Base-by-base conservation (phyloP, 1,140 invertebrate genomes). In the Octopus sinensis region DNA sequence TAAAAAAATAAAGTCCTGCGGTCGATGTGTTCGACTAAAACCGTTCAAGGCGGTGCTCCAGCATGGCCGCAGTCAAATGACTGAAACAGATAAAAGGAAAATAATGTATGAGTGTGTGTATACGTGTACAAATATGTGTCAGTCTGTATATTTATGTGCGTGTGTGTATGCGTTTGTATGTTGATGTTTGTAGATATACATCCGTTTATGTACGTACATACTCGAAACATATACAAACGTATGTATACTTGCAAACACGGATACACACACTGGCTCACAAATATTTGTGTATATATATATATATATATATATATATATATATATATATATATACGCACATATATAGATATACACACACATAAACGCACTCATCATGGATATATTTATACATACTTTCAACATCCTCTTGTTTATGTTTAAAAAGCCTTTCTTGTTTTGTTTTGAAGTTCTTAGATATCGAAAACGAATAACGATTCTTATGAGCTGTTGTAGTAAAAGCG, bases 101-200 rank as follows among this genome's bases (percentile, higher is more conserved):
- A 17, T 6, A n/a, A 53, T 53, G 51, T 78, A 53, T 53, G 17
- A n/a, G 51, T 53, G 51, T 52, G 13, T 53, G 51, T 78, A 78
- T 51, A 78, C 51, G 51, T 53, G 51, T 78, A 52, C 43, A 30
- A 30, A 78, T 53, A 78, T 78, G n/a, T 53, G 51, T 78, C n/a
- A 17, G 51, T 78, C n/a, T 78, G 30, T 71, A 13, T 71, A 71
- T 71, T n/a, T 71, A 71, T 71, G 30, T 71, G 30, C 30, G 30
- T 71, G 30, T 71, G 12, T 71, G 30, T 71, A 71, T 71, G 30
- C 30, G 30, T 71, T n/a, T 71, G 30, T 71, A 13, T 71, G 30
- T 71, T n/a, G 13, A 71, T 71, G 30, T 71, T n/a, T 71, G 30
- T 71, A 4, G 5, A 23, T 71, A 5, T 4, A 71, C 30, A 71